Evolutionary conservation across 2,888 invertebrate species (phyloP), one percentile per base, ranked within the genome.

Genomic region (Melanophora roralis): DNA sequence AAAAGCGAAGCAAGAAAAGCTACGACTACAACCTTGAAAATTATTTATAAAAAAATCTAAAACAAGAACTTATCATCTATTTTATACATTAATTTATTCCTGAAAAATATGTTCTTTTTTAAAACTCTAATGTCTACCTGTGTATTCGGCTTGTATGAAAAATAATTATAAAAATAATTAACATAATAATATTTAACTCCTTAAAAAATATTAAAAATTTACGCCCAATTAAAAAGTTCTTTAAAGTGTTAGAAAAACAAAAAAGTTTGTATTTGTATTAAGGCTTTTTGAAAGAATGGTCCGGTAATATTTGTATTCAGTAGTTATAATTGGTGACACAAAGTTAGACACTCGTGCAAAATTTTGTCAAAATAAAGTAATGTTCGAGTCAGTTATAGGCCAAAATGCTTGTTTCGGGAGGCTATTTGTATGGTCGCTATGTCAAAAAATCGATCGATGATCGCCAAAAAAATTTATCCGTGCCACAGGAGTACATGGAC

Each of bases 11-110:
- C 4, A 45, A 53, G 16, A 21, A 12, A 32, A 6, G 12, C 16
- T 14, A 27, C 14, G 36, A 23, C 4, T 40, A 60, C 53, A 68
- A 64, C 76, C 76, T 76, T 76, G 76, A 76, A 74, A 67, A 69
- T 5, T 40, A 76, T 49, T 67, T 64, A 11, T 34, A 40, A 49
- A 59, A 27, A 9, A 55, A 3, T 59, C 49, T 62, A 40, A 62
- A 59, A 74, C 23, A 51, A 59, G 2, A 27, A 27, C 12, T 40
- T n/a, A 32, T 12, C 21, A 59, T 32, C 27, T 6, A 19, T 19
- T 38, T n/a, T 49, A n/a, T 16, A 16, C 21, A 6, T 34, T 23
- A 21, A 21, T 43, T 51, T 32, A 49, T 16, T 38, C 0, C 27
- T 7, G 11, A 21, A n/a, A 71, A 43, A 19, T 7, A 27, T n/a